phyloP scores from a whole-genome alignment of 2,113 vertebrate genomes.

The Saimiri boliviensis region DNA sequence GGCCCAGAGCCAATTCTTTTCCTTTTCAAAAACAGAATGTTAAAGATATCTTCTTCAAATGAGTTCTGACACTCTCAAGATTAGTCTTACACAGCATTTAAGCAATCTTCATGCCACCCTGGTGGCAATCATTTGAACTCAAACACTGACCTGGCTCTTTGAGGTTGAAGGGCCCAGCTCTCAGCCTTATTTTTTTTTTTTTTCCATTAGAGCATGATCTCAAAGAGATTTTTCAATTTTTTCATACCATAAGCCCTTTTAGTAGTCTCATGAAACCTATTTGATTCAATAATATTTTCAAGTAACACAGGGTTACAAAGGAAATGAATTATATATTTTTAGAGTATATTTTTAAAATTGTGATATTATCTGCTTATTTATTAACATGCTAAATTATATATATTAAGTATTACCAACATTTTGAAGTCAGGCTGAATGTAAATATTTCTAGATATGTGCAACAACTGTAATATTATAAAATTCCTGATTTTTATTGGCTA shows the following conservation, averaged over 20 bases:
- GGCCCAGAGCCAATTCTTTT: background rate
- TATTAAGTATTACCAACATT: slow-evolving; percentile 27
- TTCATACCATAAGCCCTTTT: background rate
- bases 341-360: background rate
- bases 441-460: background rate
- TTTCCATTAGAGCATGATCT: background rate
- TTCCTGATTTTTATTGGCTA: background rate
- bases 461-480: background rate
- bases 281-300: slow-evolving; percentile 53
- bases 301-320: background rate
- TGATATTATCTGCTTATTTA: background rate
- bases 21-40: slow-evolving; percentile 27
- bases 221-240: background rate
- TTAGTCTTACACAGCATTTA: background rate
- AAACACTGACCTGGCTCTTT: background rate
- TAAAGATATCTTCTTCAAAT: background rate
- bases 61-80: background rate
- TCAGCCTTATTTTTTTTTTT: background rate
- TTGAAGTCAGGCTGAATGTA: background rate
- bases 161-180: background rate
- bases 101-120: background rate
- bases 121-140: background rate
- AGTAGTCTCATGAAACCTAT: background rate
- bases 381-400: slow-evolving; percentile 40
- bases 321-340: slow-evolving; percentile 9